Percentiles rank a stretch among this genome's conserved stretches.
These are phyloP conservation scores for Cephus sareptanus DNA, from an alignment of 2,888 invertebrate genomes.

Conservation along the genomic window DNA sequence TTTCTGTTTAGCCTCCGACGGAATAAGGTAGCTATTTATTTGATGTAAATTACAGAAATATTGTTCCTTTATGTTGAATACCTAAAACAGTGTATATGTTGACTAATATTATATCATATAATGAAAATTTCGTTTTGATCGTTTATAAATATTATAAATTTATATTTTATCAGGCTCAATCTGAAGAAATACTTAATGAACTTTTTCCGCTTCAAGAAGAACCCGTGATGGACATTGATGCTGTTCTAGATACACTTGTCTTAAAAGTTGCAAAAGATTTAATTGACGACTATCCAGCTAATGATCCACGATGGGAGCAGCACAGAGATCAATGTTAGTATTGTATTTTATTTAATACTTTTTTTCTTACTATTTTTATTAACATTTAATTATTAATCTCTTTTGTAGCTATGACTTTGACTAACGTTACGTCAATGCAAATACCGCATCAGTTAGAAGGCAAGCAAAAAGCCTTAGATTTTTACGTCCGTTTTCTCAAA, in stretches of 20 bases:
- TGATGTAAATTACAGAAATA: neutral
- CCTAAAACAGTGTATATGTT: neutral
- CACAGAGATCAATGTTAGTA: constrained; percentile 57
- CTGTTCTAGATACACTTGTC: constrained; percentile 72
- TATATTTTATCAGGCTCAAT: constrained; percentile 58
- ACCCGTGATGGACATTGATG: constrained; percentile 65
- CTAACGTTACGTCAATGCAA: constrained; percentile 76
- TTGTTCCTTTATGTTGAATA: neutral
- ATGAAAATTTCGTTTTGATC: neutral
- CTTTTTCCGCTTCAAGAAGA: constrained; percentile 66
- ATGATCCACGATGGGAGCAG: constrained; percentile 85
- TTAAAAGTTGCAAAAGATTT: constrained; percentile 79
- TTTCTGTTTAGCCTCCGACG: constrained; percentile 58
- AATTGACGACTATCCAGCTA: constrained; percentile 88
- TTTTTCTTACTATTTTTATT: constrained; percentile 10
- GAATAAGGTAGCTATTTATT: constrained; percentile 43
- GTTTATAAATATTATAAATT: constrained; percentile 6
- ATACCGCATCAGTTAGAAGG: constrained; percentile 87
- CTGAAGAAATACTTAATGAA: constrained; percentile 67
- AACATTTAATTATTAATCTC: constrained; percentile 3
- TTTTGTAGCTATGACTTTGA: constrained; percentile 55
- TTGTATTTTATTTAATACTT: constrained; percentile 1
- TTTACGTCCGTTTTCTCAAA: constrained; percentile 82
- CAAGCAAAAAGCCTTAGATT: constrained; percentile 83
- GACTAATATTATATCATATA: neutral